Evolutionary conservation across 2,113 vertebrate species (phyloP).

Genomic region (Bungarus multicinctus): DNA sequence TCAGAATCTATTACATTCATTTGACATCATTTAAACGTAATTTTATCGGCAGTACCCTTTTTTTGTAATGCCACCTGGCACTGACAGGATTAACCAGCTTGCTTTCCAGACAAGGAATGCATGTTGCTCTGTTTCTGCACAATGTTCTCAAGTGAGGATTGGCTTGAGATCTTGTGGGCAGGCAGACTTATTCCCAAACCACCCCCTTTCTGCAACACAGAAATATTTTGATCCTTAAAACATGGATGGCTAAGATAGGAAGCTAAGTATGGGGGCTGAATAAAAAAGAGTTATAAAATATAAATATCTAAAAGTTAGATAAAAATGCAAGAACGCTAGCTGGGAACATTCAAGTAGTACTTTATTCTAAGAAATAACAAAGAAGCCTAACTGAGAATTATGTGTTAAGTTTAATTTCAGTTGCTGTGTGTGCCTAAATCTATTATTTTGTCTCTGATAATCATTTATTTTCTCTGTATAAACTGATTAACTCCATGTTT

Average conservation of each 20-base stretch:
- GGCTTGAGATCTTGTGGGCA: not conserved
- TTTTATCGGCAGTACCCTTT: not conserved
- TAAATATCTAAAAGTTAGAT: not conserved
- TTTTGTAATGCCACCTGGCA: not conserved
- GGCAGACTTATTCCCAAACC: not conserved
- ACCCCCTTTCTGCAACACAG: not conserved
- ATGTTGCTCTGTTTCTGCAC: not conserved
- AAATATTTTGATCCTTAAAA: not conserved
- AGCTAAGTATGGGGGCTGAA: not conserved
- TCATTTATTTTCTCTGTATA: not conserved
- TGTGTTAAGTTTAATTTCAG: not conserved
- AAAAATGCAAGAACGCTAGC: not conserved
- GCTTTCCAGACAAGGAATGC: not conserved
- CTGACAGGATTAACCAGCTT: not conserved
- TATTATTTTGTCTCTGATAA: not conserved
- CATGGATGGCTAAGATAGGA: not conserved
- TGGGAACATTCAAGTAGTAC: not conserved
- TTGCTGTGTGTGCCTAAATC: not conserved
- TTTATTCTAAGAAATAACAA: not conserved
- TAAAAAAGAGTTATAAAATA: not conserved
- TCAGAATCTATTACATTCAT: not conserved
- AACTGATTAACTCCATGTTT: not conserved
- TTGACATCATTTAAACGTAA: not conserved
- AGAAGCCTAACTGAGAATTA: not conserved
- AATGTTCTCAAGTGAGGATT: not conserved